These are phyloP conservation scores for Carabus problematicus DNA, from an alignment of 2,888 invertebrate genomes.

Conservation along the genomic window DNA sequence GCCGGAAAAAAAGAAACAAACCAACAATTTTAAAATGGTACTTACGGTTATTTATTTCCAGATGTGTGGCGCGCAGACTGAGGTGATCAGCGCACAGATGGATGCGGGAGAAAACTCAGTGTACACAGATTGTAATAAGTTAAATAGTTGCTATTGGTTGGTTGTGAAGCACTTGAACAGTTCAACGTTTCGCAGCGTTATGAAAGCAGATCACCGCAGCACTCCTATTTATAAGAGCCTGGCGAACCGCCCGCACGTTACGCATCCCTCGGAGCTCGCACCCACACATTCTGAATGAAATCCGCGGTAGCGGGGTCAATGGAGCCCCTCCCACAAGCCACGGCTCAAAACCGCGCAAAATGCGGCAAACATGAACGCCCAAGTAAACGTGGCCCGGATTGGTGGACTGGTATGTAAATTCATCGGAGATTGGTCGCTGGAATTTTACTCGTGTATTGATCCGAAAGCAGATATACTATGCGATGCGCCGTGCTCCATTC, in stretches of 20 bases:
- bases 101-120: too few species aligned
- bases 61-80: too few species aligned
- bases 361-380: slow-evolving; percentile 33
- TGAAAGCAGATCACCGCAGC: slow-evolving; percentile 54
- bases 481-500: slow-evolving; percentile 33
- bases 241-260: slow-evolving; percentile 59
- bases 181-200: slow-evolving; percentile 59
- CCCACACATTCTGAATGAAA: slow-evolving; percentile 77
- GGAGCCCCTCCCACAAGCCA: slow-evolving; percentile 32
- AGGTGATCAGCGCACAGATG: too few species aligned
- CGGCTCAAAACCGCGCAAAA: slow-evolving; percentile 35
- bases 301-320: slow-evolving; percentile 53
- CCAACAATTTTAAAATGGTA: too few species aligned
- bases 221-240: slow-evolving; percentile 47
- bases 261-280: slow-evolving; percentile 62
- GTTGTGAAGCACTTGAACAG: slow-evolving; percentile 55
- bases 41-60: too few species aligned
- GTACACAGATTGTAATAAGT: too few species aligned
- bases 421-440: slow-evolving; percentile 4
- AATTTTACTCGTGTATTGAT: slow-evolving; percentile 35
- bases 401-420: slow-evolving; percentile 18
- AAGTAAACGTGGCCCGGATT: slow-evolving; percentile 19
- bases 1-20: too few species aligned
- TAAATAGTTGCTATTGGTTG: slow-evolving; percentile 45
- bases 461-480: slow-evolving; percentile 32